These are phyloP conservation scores for Anthrax anthrax DNA, from an alignment of 2,888 invertebrate species.

Conservation along the genomic window DNA sequence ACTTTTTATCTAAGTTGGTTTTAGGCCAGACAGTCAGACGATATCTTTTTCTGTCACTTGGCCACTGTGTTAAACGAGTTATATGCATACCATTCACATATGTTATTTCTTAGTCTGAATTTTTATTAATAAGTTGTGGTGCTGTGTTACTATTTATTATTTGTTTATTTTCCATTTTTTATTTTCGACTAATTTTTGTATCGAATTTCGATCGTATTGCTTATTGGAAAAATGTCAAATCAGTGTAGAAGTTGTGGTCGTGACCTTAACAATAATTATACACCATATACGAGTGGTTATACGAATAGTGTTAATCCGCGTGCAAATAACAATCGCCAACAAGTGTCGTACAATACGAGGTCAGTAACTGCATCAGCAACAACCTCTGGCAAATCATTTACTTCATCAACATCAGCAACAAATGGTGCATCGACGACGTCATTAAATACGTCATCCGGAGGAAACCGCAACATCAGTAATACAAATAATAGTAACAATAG, in stretches of 20 bases:
- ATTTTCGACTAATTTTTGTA: too few species aligned
- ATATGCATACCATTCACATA: too few species aligned
- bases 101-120: too few species aligned
- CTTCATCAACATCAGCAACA: conserved; percentile 3
- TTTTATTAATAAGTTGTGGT: too few species aligned
- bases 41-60: background rate
- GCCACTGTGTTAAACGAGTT: background rate
- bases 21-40: background rate
- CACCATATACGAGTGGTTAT: conserved; percentile 33
- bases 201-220: too few species aligned
- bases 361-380: conserved; percentile 7
- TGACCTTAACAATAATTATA: conserved; percentile 35
- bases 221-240: conserved; percentile 26
- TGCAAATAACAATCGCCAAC: conserved; percentile 20
- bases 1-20: too few species aligned
- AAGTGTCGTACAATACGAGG: conserved; percentile 8
- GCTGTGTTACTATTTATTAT: too few species aligned
- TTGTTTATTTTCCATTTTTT: too few species aligned
- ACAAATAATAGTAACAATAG: background rate
- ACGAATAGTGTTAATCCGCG: conserved; percentile 27
- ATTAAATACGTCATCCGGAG: conserved; percentile 6
- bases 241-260: conserved; percentile 35
- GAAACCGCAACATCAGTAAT: background rate
- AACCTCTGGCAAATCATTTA: background rate
- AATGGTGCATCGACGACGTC: conserved; percentile 11